Conservation (phyloP, 2,797 vertebrate genomes). For the Pipistrellus pygmaeus region DNA sequence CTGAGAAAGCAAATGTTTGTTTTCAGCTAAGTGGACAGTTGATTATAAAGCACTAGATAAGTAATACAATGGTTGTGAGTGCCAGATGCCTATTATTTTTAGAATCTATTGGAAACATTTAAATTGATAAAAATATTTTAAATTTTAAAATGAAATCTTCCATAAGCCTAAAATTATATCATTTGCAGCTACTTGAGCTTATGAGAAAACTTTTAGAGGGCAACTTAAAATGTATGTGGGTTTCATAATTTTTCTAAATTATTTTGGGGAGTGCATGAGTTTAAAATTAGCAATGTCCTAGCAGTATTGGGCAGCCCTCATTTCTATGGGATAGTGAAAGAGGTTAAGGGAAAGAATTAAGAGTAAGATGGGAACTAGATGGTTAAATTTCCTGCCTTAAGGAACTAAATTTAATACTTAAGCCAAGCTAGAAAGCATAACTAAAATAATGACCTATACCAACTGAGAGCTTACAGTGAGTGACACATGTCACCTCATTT, state of each 20-base stretch:
- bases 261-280: neutral
- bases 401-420: neutral
- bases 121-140: neutral
- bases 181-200: slow-evolving; percentile 24
- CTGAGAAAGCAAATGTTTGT: neutral
- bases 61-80: neutral
- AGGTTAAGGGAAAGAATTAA: neutral
- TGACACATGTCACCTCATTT: neutral
- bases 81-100: neutral
- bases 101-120: neutral
- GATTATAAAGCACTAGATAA: neutral
- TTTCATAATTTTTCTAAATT: slow-evolving; percentile 13
- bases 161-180: neutral
- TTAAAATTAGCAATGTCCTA: neutral
- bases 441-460: neutral
- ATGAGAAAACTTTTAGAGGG: neutral
- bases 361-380: neutral
- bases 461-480: neutral
- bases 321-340: slow-evolving; percentile 6
- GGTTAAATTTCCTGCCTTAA: neutral
- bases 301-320: neutral
- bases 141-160: slow-evolving; percentile 30
- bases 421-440: neutral
- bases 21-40: neutral
- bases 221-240: neutral